These are phyloP conservation scores for Chaetura pelagica DNA, from an alignment of 2,113 vertebrate genomes.

Conservation along the genomic window DNA sequence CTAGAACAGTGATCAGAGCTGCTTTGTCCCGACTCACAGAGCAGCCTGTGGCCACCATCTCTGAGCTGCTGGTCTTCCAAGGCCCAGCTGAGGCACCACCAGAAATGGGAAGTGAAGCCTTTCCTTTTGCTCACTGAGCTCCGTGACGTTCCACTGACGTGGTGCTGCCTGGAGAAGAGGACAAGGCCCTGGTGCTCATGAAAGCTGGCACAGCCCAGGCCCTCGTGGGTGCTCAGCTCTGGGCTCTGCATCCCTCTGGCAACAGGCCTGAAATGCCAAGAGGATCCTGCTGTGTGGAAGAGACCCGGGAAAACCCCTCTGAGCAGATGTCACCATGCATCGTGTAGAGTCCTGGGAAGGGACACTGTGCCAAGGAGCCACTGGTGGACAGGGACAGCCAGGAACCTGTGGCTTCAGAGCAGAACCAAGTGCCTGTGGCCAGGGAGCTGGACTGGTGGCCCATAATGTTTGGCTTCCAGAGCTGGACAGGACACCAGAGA, in stretches of 20 bases:
- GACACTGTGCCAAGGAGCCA: background rate
- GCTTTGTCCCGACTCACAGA: background rate
- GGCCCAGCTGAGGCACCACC: background rate
- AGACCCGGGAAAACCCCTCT: background rate
- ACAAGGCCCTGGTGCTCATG: accelerated
- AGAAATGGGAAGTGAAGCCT: background rate
- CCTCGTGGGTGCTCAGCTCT: too few relatives aligned
- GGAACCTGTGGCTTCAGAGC: background rate
- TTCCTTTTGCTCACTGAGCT: background rate
- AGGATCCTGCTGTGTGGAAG: accelerated
- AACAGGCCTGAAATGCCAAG: accelerated
- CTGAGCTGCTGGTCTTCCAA: background rate
- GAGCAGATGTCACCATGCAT: accelerated
- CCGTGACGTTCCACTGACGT: background rate
- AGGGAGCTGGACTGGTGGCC: background rate
- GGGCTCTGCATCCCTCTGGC: too few relatives aligned
- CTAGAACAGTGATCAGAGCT: accelerated
- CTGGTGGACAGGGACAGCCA: background rate
- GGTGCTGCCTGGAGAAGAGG: background rate
- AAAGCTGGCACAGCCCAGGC: background rate
- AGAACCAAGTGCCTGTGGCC: background rate
- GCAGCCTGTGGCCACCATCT: background rate
- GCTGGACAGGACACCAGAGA: background rate
- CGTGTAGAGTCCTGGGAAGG: too few relatives aligned
- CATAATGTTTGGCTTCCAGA: too few relatives aligned